A percentile compares a stretch with the other conserved stretches of the same genome.
These are phyloP conservation scores for Drosophila jambulina DNA, from an alignment of 1,140 invertebrate genomes.

Conservation along the genomic window DNA sequence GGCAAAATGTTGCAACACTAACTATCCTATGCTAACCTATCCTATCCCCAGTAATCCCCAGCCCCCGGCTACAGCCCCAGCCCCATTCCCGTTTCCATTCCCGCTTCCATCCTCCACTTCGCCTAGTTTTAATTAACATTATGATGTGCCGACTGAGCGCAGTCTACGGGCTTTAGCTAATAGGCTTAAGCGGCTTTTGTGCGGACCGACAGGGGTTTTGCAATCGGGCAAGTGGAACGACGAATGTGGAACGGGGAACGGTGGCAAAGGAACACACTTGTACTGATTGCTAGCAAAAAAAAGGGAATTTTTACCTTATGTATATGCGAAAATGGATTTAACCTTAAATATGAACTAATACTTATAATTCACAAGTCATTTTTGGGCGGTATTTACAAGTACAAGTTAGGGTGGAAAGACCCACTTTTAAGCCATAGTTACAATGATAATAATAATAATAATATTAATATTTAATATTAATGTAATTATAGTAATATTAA, in stretches of 20 bases:
- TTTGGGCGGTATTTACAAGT: background rate
- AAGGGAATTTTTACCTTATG: background rate
- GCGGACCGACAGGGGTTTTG: slow-evolving; percentile 37
- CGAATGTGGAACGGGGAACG: slow-evolving; percentile 2
- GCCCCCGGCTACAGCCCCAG: background rate
- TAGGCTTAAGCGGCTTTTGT: slow-evolving; percentile 56
- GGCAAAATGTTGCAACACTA: slow-evolving; percentile 37
- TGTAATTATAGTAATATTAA: no score
- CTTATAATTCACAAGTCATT: slow-evolving; percentile 8
- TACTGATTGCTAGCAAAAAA: background rate
- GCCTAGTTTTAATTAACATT: slow-evolving; percentile 58
- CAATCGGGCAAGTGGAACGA: slow-evolving; percentile 20
- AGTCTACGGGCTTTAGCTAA: slow-evolving; percentile 48
- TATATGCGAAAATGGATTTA: background rate
- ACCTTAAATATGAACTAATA: background rate
- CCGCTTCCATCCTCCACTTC: slow-evolving; percentile 9
- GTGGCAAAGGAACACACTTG: slow-evolving; percentile 17
- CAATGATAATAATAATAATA: no score
- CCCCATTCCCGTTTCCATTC: background rate
- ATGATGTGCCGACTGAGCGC: slow-evolving; percentile 49
- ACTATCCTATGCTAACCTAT: slow-evolving; percentile 16
- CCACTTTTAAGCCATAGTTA: no score
- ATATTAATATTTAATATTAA: no score
- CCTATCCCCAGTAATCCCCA: slow-evolving; percentile 25
- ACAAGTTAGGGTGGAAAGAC: background rate